Percentiles rank a stretch among this genome's conserved stretches.
These are phyloP conservation scores for Cerceris rybyensis DNA, from an alignment of 2,888 invertebrate species.

Conservation along the genomic window DNA sequence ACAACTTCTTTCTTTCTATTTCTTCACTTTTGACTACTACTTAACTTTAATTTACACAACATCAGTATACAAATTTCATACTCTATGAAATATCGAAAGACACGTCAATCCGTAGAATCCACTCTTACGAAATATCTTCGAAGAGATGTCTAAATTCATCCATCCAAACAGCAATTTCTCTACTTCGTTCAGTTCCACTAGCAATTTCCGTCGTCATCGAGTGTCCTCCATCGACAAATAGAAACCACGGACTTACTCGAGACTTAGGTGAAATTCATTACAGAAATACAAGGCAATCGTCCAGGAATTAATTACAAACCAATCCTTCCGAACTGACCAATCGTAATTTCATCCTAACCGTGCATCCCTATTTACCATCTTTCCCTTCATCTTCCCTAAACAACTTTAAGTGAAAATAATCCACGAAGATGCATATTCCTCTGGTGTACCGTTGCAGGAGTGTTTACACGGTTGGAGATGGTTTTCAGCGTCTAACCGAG, in stretches of 20 bases:
- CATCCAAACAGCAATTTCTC: too few species aligned
- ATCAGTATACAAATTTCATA: too few species aligned
- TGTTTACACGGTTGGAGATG: slow-evolving; percentile 31
- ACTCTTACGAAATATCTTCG: too few species aligned
- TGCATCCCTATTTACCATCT: background rate
- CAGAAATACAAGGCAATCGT: slow-evolving; percentile 30
- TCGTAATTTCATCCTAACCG: background rate
- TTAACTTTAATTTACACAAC: too few species aligned
- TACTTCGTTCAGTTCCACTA: too few species aligned
- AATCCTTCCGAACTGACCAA: slow-evolving; percentile 5
- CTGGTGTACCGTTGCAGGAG: slow-evolving; percentile 14
- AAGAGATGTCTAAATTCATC: too few species aligned
- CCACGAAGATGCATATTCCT: slow-evolving; percentile 23
- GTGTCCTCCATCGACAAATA: background rate
- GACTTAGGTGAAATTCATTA: slow-evolving; percentile 30
- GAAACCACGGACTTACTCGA: slow-evolving; percentile 22
- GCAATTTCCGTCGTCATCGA: background rate
- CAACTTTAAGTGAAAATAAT: slow-evolving; percentile 49
- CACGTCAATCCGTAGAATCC: too few species aligned
- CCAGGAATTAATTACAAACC: slow-evolving; percentile 37
- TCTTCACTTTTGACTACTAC: too few species aligned
- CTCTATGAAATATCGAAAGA: too few species aligned
- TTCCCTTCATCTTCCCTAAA: slow-evolving; percentile 15
- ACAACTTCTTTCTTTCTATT: too few species aligned
- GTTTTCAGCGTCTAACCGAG: slow-evolving; percentile 22